Percentiles rank a stretch among this genome's conserved stretches.
Evolutionary conservation across 2,797 vertebrate species (phyloP).

Genomic region (Chaetophractus vellerosus): DNA sequence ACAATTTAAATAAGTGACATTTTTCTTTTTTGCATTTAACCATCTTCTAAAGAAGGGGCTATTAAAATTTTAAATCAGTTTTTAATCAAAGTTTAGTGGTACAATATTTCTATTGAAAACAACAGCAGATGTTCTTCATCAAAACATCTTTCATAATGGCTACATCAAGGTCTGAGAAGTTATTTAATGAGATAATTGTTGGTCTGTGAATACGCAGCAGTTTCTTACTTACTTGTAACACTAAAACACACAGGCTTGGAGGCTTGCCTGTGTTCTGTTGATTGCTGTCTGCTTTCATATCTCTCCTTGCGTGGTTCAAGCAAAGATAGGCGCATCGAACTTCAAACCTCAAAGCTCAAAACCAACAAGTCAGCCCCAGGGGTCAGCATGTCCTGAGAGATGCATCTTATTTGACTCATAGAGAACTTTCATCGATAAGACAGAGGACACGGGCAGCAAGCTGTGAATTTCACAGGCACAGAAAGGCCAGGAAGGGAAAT

Average conservation of each 20-base stretch:
- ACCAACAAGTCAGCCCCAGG: not conserved
- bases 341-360: not conserved
- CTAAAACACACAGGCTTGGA: not conserved
- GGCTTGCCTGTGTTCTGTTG: not conserved
- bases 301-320: not conserved
- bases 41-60: slow-evolving; percentile 74
- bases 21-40: slow-evolving; percentile 83
- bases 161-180: slow-evolving; percentile 79
- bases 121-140: slow-evolving; percentile 83
- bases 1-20: slow-evolving; percentile 80
- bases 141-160: slow-evolving; percentile 78
- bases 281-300: not conserved
- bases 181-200: slow-evolving; percentile 73
- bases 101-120: slow-evolving; percentile 84
- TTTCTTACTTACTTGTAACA: slow-evolving; percentile 39
- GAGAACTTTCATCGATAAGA: not conserved
- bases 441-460: not conserved
- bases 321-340: not conserved
- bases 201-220: slow-evolving; percentile 34
- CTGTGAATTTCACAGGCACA: not conserved
- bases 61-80: slow-evolving; percentile 83
- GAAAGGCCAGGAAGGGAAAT: not conserved
- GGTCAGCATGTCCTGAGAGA: not conserved
- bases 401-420: not conserved
- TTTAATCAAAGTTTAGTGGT: slow-evolving; percentile 84